These are phyloP conservation scores for Protophormia terraenovae DNA, from an alignment of 2,888 invertebrate species.

Conservation along the genomic window DNA sequence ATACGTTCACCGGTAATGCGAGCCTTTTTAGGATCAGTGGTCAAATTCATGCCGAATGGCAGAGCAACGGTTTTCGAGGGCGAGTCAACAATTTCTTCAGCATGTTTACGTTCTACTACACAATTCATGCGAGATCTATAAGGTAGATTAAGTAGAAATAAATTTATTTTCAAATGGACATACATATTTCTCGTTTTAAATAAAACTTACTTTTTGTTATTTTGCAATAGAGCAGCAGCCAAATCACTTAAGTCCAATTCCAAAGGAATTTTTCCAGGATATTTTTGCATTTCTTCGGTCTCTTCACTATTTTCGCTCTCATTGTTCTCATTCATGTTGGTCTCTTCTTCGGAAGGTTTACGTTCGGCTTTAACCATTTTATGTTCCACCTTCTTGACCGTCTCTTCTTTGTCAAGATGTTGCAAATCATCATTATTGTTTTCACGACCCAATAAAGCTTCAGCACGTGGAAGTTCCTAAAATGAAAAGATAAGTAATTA, in stretches of 20 bases:
- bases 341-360: slow-evolving; percentile 72
- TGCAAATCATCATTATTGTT: slow-evolving; percentile 78
- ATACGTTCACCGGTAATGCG: slow-evolving; percentile 92
- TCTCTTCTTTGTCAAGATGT: slow-evolving; percentile 76
- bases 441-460: slow-evolving; percentile 81
- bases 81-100: slow-evolving; percentile 91
- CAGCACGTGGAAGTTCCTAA: slow-evolving; percentile 81
- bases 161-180: not conserved
- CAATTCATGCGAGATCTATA: slow-evolving; percentile 92
- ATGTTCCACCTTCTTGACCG: slow-evolving; percentile 73
- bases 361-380: slow-evolving; percentile 70
- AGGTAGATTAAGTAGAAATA: not conserved
- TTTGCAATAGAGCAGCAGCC: slow-evolving; percentile 88
- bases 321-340: slow-evolving; percentile 80
- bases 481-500: slow-evolving; percentile 41
- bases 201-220: slow-evolving; percentile 84
- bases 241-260: slow-evolving; percentile 92
- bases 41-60: slow-evolving; percentile 86
- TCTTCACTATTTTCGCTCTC: slow-evolving; percentile 82
- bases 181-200: not conserved
- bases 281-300: slow-evolving; percentile 84
- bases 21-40: slow-evolving; percentile 87
- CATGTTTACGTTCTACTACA: slow-evolving; percentile 91
- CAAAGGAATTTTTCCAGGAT: slow-evolving; percentile 88
- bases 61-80: slow-evolving; percentile 85